Evolutionary conservation across 2,113 vertebrate genomes (phyloP), one percentile per base, ranked within the genome.

Genomic region (Daubentonia madagascariensis): DNA sequence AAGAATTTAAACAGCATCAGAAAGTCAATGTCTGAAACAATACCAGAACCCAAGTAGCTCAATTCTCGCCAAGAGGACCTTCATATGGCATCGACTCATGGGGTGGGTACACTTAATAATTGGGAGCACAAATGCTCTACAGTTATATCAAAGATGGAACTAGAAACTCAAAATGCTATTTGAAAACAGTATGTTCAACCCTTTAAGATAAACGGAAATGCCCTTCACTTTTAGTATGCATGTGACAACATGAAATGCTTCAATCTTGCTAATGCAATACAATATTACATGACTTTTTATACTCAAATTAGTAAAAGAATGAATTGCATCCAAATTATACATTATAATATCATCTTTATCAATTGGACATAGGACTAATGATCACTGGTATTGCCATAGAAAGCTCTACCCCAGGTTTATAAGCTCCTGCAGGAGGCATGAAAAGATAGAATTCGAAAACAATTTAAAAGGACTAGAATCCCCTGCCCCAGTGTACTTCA

Each of bases 51-150:
- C 25, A 45, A 11, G 32, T 18, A 11, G 13, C 28, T 75, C n/a
- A 45, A 5, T 23, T 68, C 35, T 84, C 17, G 20, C 78, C 12
- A 8, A 40, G 81, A 28, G 40, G 52, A 35, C 6, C 1, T 14
- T 40, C 85, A 0, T 4, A 0, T 13, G 50, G n/a, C 20, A 0
- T 0, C 7, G 65, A 48, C 54, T 45, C 4, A 0, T 0, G 35
- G 28, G 23, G 18, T 20, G 28, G 43, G 40, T 20, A 2, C 13
- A 30, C 1, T 75, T 18, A 76, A 23, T 43, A 45, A 17, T 17
- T 25, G 14, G n/a, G 40, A 76, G 22, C 48, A 22, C 32, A 17
- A 1, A 7, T 9, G 16, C 28, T 30, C 17, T 30, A 3, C 40
- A 20, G 16, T 28, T n/a, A 0, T 0, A 8, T 5, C 16, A 43